A percentile compares a stretch with the other conserved stretches of the same genome.
Conservation (phyloP, 2,113 vertebrate genomes). For the Chamaetylas fuelleborni region DNA sequence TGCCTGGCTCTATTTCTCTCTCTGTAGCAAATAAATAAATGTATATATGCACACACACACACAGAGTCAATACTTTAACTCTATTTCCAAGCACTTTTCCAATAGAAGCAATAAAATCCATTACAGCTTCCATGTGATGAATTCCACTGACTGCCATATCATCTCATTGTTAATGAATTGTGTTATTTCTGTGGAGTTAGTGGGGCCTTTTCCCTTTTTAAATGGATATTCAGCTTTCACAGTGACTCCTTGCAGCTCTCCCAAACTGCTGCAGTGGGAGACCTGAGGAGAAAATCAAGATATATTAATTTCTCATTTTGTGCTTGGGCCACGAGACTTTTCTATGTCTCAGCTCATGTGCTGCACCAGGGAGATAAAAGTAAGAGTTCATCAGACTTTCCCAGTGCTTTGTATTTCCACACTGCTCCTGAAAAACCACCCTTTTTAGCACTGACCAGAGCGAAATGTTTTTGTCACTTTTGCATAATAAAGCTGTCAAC, state of each 20-base stretch:
- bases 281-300: neutral
- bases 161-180: neutral
- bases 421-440: neutral
- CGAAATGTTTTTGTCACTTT: constrained; percentile 30
- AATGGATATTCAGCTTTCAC: neutral
- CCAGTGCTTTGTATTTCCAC: constrained; percentile 25
- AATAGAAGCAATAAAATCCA: neutral
- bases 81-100: neutral
- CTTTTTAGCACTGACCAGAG: neutral
- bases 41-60: neutral
- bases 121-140: neutral
- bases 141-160: neutral
- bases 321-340: neutral
- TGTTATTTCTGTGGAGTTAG: neutral
- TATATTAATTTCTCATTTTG: constrained; percentile 11
- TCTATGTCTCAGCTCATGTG: neutral
- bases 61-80: neutral
- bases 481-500: constrained; percentile 59
- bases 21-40: neutral
- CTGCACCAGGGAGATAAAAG: constrained; percentile 52
- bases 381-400: constrained; percentile 29
- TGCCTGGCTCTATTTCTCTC: neutral
- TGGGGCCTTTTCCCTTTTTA: neutral
- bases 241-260: neutral
- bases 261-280: neutral